phyloP scores from a whole-genome alignment of 2,113 vertebrate species.

The Tretioscincus oriximinensis region DNA sequence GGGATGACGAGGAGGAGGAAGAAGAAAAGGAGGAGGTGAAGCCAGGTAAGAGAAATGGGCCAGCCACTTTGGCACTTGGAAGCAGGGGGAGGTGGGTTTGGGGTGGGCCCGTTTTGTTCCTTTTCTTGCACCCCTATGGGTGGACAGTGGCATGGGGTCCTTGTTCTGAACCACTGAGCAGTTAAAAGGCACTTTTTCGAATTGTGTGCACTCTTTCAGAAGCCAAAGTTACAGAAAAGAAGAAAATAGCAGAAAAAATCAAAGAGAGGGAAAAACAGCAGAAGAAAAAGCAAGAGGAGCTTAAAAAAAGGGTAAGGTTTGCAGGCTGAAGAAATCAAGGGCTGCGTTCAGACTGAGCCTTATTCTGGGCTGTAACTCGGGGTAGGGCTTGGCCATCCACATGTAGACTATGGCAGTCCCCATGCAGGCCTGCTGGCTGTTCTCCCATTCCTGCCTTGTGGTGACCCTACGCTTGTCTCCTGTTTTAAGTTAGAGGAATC shows the following conservation, averaged over 20 bases:
- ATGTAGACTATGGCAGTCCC: too few species aligned
- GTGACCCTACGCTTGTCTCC: neutral
- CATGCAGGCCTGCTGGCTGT: neutral
- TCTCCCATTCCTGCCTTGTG: neutral
- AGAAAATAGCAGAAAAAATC: conserved; percentile 94
- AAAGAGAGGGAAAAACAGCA: conserved; percentile 92
- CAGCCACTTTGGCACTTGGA: accelerated
- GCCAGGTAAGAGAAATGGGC: conserved; percentile 66
- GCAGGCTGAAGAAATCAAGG: neutral
- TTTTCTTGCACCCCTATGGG: neutral
- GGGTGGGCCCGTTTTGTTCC: neutral
- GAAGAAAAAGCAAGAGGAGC: conserved; percentile 89
- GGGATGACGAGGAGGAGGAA: conserved; percentile 89
- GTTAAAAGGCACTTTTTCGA: neutral
- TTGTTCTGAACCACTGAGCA: accelerated
- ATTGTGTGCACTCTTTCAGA: conserved; percentile 68
- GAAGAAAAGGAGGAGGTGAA: conserved; percentile 75
- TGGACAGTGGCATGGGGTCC: accelerated
- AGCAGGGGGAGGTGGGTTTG: neutral
- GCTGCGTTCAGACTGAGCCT: neutral
- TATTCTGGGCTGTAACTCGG: too few species aligned
- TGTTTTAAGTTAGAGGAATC: conserved; percentile 73
- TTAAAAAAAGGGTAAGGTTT: conserved; percentile 75
- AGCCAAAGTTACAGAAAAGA: conserved; percentile 90
- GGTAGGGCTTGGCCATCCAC: too few species aligned